Evolutionary conservation across 2,888 invertebrate genomes (phyloP), one percentile per base, ranked within the genome.

Genomic region (Elysia crispata): DNA sequence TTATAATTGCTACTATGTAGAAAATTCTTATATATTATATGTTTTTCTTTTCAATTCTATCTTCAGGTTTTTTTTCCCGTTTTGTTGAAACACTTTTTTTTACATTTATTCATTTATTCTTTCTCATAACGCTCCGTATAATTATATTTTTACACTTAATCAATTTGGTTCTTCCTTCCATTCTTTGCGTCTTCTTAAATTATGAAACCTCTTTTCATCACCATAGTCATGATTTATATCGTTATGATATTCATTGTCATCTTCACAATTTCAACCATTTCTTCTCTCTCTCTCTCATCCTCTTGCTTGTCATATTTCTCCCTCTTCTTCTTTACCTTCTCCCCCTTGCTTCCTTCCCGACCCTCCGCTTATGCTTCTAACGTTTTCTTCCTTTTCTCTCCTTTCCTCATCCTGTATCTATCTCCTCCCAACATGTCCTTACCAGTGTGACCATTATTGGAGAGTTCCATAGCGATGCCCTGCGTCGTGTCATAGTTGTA

Each of bases 361-460:
- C 31, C 69, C 30, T 13, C 23, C 69, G 13, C 13, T 31, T 31
- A 13, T 13, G 5, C 13, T 31, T 23, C 13, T 13, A 8, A 13
- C 69, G 13, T 15, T 15, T 23, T n/a, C 69, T 31, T n/a, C 69
- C 31, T n/a, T 31, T 15, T n/a, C 69, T 23, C 31, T 13, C 31
- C 31, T 31, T 23, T 31, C 69, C 31, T 69, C 31, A 15, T 69
- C 31, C n/a, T 69, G 15, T 69, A 30, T n/a, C n/a, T 69, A 13
- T 31, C 23, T 23, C 25, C 64, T 23, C 23, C 64, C 25, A 20
- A 11, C 64, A n/a, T 23, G 23, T 15, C 11, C 23, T 72, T 31
- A 80, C 80, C 76, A 31, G 80, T 28, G 20, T 80, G 76, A 8
- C 80, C 80, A 57, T 70, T 80, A 54, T 80, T 80, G 13, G 13